A percentile compares a stretch with the other conserved stretches of the same genome.
Evolutionary conservation across 1,140 invertebrate genomes (phyloP).

Genomic region (Batillaria attramentaria): DNA sequence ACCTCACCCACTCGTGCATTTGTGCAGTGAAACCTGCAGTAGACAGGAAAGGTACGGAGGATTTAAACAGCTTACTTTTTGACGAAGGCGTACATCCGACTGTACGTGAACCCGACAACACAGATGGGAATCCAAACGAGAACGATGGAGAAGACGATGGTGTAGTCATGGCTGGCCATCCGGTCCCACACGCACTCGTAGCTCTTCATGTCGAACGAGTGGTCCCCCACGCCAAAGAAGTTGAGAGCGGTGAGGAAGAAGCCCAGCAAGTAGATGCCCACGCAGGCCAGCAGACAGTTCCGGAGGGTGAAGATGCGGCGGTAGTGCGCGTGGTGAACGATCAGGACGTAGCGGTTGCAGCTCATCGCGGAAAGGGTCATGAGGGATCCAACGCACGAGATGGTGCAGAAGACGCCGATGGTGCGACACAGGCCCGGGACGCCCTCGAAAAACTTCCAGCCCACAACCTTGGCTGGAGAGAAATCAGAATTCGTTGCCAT

Average conservation of each 20-base stretch:
- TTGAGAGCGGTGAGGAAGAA: slow-evolving; percentile 49
- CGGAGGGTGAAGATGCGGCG: slow-evolving; percentile 51
- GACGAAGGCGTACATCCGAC: slow-evolving; percentile 53
- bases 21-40: no score
- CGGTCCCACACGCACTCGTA: slow-evolving; percentile 62
- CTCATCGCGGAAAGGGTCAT: no score
- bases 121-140: slow-evolving; percentile 57
- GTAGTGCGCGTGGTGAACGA: slow-evolving; percentile 56
- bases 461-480: slow-evolving; percentile 53
- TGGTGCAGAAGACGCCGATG: slow-evolving; percentile 58
- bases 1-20: no score
- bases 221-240: no score
- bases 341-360: slow-evolving; percentile 62
- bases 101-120: slow-evolving; percentile 53
- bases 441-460: slow-evolving; percentile 55
- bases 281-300: slow-evolving; percentile 49
- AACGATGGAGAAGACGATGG: slow-evolving; percentile 55
- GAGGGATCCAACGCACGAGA: slow-evolving; percentile 58
- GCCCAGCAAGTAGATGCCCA: slow-evolving; percentile 48
- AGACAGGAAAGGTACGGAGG: no score
- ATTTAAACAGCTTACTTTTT: no score
- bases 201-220: slow-evolving; percentile 61
- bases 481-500: no score
- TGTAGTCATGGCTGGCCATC: slow-evolving; percentile 59
- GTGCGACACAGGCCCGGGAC: slow-evolving; percentile 55